Evolutionary conservation across 2,888 invertebrate genomes (phyloP).

Genomic region (Trachelus stipa): DNA sequence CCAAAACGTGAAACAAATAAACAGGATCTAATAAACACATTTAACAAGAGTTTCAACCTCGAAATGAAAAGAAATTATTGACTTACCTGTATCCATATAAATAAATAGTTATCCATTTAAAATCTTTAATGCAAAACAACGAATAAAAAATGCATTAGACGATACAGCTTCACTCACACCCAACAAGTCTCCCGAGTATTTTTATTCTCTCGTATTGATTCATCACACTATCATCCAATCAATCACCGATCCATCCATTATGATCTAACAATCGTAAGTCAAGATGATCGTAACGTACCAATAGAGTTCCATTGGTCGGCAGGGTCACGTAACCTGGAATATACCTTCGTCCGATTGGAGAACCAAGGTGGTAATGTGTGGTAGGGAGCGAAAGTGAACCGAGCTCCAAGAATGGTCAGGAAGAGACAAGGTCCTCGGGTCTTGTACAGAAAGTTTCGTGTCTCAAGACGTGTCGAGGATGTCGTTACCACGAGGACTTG

Average conservation of each 20-base stretch:
- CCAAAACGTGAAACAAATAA: neutral
- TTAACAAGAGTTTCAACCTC: neutral
- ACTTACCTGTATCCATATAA: neutral
- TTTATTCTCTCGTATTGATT: neutral
- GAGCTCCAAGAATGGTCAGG: constrained; percentile 65
- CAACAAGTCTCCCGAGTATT: neutral
- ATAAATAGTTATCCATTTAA: neutral
- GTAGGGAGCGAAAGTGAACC: constrained; percentile 60
- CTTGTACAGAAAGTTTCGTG: constrained; percentile 26
- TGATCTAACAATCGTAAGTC: neutral
- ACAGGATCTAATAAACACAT: neutral
- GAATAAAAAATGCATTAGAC: neutral
- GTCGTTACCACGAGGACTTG: constrained; percentile 11
- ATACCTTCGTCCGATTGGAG: constrained; percentile 29
- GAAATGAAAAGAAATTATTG: neutral
- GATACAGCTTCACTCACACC: neutral
- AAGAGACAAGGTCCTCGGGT: constrained; percentile 40
- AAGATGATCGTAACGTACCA: neutral
- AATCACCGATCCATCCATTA: neutral
- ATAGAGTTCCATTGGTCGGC: constrained; percentile 12
- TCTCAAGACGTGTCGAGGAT: constrained; percentile 1
- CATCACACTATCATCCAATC: too few relatives aligned
- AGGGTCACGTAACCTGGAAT: constrained; percentile 10
- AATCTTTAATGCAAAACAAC: neutral
- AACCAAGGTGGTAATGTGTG: constrained; percentile 26